Base-by-base conservation (phyloP, 30 jellyfish, hydroid and myxozoan genomes). In the Clytia hemisphaerica region DNA sequence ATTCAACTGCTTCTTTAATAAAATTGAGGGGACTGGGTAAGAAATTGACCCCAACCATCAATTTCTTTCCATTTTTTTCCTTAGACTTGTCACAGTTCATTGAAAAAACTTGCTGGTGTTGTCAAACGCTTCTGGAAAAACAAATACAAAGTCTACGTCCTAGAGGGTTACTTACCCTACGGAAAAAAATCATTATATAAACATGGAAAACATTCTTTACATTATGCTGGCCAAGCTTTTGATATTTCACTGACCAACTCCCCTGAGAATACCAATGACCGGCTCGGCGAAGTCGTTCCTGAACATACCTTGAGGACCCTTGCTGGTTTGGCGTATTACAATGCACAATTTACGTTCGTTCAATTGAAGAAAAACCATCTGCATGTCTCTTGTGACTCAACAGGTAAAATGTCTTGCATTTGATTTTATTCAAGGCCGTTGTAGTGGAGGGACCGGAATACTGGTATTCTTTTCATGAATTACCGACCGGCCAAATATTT, bases 181-280 rank as follows among this genome's bases (percentile, higher is more conserved):
- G 70, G 70, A n/a, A 57, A 57, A 57, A 21, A 9, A 21, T 50
- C 25, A 50, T 50, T 21, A 30, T 12, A 21, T 24, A 85, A 83
- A 44, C 95, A 83, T 61, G 81, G 35, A 24, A 62, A 78, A 27
- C 73, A 65, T 49, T 78, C 93, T 1, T 60, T 86, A 64, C 96
- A 86, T 45, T 86, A 66, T 62, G 94, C 78, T 47, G 96, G 96
- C 58, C 49, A 94, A 50, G 96, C 96, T 22, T 67, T 86, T 49
- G 93, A 86, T 45, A 61, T 86, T 0, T 73, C 93, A 2, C 70
- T 57, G 4, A 31, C 42, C 35, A 22, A 37, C 4, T 21, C 27
- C 42, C 7, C 19, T 3, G 30, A 57, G 4, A 2, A 46, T 46
- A 78, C 93, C 16, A 74, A 93, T 31, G 94, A 86, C 60, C 35